Conservation (phyloP, 2,888 invertebrate species). For the Tridacna crocea region DNA sequence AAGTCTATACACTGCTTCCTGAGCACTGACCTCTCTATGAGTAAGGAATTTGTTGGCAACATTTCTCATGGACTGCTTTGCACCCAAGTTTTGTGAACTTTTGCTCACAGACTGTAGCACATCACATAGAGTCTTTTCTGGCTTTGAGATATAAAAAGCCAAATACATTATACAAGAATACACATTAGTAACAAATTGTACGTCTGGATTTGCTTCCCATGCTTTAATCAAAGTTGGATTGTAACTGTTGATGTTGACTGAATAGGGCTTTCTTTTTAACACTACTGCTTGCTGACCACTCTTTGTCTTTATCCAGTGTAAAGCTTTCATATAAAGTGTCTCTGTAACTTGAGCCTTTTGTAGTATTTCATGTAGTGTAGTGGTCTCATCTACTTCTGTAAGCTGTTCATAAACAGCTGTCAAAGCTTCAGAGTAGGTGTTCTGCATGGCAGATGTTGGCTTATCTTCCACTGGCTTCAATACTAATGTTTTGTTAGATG, state of each 20-base stretch:
- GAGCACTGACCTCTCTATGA: slow-evolving; percentile 28
- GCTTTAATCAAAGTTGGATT: slow-evolving; percentile 35
- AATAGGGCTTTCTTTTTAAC: slow-evolving; percentile 29
- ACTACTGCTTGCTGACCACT: slow-evolving; percentile 47
- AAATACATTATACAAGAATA: slow-evolving; percentile 61
- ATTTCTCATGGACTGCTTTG: slow-evolving; percentile 34
- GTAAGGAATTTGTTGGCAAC: slow-evolving; percentile 39
- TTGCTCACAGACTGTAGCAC: slow-evolving; percentile 42
- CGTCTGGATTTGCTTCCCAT: slow-evolving; percentile 60
- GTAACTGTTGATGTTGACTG: slow-evolving; percentile 39
- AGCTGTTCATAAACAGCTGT: slow-evolving; percentile 34
- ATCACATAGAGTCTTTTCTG: slow-evolving; percentile 50
- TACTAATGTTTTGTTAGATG: slow-evolving; percentile 35
- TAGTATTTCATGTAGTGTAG: too few relatives aligned
- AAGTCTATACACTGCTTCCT: neutral
- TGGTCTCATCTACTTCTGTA: neutral
- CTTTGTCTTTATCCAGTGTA: slow-evolving; percentile 50
- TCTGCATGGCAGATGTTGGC: slow-evolving; percentile 15
- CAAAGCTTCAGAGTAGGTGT: slow-evolving; percentile 24
- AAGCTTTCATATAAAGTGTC: slow-evolving; percentile 33
- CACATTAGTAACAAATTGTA: slow-evolving; percentile 58
- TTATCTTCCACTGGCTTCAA: slow-evolving; percentile 31
- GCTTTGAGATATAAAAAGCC: slow-evolving; percentile 58
- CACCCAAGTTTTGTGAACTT: slow-evolving; percentile 25
- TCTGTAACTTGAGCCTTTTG: slow-evolving; percentile 26